These are phyloP conservation scores for Catagonus wagneri DNA, from an alignment of 2,113 vertebrate species.

Conservation along the genomic window DNA sequence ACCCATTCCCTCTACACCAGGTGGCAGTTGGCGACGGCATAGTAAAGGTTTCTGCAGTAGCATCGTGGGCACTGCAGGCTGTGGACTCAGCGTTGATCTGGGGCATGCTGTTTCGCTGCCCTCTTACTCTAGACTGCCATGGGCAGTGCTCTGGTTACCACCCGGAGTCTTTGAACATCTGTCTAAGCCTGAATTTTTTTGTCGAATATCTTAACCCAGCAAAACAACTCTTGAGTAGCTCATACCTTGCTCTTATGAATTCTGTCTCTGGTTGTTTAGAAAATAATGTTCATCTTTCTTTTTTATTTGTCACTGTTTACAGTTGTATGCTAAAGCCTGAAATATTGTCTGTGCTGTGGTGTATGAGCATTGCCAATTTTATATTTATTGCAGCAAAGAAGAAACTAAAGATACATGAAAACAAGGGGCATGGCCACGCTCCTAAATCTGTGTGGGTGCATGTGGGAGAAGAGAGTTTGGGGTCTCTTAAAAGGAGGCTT, in stretches of 20 bases:
- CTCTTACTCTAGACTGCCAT: neutral
- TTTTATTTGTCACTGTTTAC: conserved; percentile 56
- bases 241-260: conserved; percentile 22
- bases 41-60: neutral
- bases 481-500: conserved; percentile 37
- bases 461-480: conserved; percentile 46
- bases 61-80: neutral
- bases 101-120: neutral
- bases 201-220: conserved; percentile 4
- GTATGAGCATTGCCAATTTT: conserved; percentile 75
- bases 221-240: conserved; percentile 56
- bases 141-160: neutral
- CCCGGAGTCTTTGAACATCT: neutral
- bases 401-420: conserved; percentile 69
- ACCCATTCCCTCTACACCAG: neutral
- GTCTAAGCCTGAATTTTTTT: conserved; percentile 31
- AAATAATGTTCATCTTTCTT: conserved; percentile 4
- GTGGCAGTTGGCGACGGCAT: neutral
- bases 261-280: conserved; percentile 49
- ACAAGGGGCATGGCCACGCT: conserved; percentile 60
- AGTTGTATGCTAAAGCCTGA: conserved; percentile 64
- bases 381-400: conserved; percentile 81
- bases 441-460: conserved; percentile 47
- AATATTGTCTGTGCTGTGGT: conserved; percentile 72
- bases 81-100: neutral